Evolutionary conservation across 2,113 vertebrate genomes (phyloP), one percentile per base, ranked within the genome.

Genomic region (Rhinoptilus africanus): DNA sequence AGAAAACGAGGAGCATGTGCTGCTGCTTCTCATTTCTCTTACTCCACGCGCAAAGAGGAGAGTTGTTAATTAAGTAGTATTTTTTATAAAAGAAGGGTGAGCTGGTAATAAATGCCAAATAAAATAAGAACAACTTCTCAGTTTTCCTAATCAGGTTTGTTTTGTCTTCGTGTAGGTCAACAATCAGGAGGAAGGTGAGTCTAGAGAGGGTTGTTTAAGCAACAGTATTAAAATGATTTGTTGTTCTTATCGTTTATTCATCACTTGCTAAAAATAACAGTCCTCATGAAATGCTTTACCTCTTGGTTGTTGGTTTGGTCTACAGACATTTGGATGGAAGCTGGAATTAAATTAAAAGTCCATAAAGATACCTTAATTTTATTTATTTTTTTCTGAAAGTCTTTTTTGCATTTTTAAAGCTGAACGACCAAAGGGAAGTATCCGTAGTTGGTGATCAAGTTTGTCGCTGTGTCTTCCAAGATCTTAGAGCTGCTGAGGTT

Each of bases 61-160:
- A 74, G 47, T 10, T 59, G 19, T 34, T 37, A 50, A 24, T 22
- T 3, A 10, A n/a, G 35, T 5, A 63, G 47, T 27, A 51, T 69
- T 37, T 37, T 39, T 59, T 17, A 1, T 26, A 4, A 43, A 53
- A 24, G 26, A n/a, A 64, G n/a, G 10, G 11, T 4, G 64, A 75
- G 48, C 57, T 64, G 86, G 68, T 50, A 22, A 20, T 0, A 37
- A 78, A 51, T 32, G 20, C 34, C 73, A 22, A 94, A 53, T 28
- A 64, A 56, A 47, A 14, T 16, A 2, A 1, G 8, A 74, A 18
- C 27, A 17, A 5, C n/a, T 22, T 21, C n/a, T 47, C 7, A 0
- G 6, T 76, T 79, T 26, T 41, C 12, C 53, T 51, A 2, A 13
- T 83, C 32, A 14, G 64, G 37, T 79, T 91, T 91, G 79, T 56